Percentiles rank a stretch among this genome's conserved stretches.
These are phyloP conservation scores for Cyanistes caeruleus DNA, from an alignment of 2,113 vertebrate genomes.

Conservation along the genomic window DNA sequence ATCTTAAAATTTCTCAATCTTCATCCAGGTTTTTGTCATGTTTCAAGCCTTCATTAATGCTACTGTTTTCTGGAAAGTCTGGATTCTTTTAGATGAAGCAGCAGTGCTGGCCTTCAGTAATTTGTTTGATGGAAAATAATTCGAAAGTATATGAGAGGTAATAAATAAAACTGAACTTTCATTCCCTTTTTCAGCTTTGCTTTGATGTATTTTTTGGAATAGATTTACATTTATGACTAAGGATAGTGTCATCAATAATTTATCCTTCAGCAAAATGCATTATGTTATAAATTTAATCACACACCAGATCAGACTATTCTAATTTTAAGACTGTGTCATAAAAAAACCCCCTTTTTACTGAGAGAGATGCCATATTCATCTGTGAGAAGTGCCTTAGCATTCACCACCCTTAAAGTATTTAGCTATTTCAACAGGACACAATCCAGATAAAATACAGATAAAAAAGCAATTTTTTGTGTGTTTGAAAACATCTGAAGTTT, in stretches of 20 bases:
- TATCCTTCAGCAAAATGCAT: conserved; percentile 1
- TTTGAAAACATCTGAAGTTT: neutral
- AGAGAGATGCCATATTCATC: neutral
- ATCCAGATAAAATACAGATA: neutral
- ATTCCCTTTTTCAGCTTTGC: neutral
- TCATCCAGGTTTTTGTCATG: neutral
- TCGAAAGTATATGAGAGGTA: neutral
- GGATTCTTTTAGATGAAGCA: neutral
- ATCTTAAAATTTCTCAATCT: neutral
- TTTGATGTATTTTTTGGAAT: conserved; percentile 30
- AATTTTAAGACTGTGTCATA: conserved; percentile 5
- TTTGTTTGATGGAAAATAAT: conserved; percentile 30
- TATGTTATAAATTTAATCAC: conserved; percentile 35
- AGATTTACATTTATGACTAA: conserved; percentile 48
- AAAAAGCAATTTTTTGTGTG: neutral
- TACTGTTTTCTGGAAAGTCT: neutral
- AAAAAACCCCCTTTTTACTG: neutral
- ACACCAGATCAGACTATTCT: neutral
- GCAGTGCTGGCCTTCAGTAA: neutral
- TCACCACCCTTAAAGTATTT: neutral
- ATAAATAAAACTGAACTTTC: conserved; percentile 20
- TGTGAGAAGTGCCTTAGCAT: neutral
- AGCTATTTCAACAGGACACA: neutral
- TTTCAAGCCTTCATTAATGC: neutral
- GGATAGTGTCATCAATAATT: conserved; percentile 30